Evolutionary conservation across 2,113 vertebrate genomes (phyloP).

Genomic region (Pterocles burchelli): DNA sequence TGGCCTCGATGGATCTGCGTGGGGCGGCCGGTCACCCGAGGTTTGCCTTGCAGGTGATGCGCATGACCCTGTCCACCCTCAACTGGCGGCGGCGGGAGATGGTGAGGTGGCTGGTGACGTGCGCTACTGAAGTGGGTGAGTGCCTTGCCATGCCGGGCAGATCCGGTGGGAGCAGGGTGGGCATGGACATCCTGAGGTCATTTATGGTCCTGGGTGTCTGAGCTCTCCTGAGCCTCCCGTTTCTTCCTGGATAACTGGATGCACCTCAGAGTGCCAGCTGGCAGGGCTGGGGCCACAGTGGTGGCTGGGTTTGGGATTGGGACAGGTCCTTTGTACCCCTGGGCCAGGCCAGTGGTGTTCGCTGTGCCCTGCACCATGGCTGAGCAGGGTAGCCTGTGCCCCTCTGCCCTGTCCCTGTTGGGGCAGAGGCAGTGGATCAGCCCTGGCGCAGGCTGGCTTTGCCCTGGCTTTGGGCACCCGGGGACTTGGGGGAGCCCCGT

Average conservation of each 20-base stretch:
- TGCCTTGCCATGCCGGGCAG: not conserved
- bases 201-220: not conserved
- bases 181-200: not conserved
- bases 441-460: not conserved
- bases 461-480: fast-evolving
- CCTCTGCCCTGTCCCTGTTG: not conserved
- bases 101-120: slow-evolving; percentile 99
- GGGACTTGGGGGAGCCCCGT: not conserved
- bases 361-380: not conserved
- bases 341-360: fast-evolving
- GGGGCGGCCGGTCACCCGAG: not conserved
- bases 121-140: slow-evolving; percentile 97
- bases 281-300: not conserved
- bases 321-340: not conserved
- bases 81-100: slow-evolving; percentile 98
- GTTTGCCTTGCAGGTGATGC: slow-evolving; percentile 87
- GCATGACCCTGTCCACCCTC: slow-evolving; percentile 97
- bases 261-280: not conserved
- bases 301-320: not conserved
- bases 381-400: not conserved
- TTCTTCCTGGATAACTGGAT: not conserved
- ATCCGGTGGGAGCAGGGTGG: not conserved
- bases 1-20: not conserved
- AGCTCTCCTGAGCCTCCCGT: not conserved
- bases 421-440: not conserved